Evolutionary conservation across 2,113 vertebrate species (phyloP).

Genomic region (Lophochroa leadbeateri): DNA sequence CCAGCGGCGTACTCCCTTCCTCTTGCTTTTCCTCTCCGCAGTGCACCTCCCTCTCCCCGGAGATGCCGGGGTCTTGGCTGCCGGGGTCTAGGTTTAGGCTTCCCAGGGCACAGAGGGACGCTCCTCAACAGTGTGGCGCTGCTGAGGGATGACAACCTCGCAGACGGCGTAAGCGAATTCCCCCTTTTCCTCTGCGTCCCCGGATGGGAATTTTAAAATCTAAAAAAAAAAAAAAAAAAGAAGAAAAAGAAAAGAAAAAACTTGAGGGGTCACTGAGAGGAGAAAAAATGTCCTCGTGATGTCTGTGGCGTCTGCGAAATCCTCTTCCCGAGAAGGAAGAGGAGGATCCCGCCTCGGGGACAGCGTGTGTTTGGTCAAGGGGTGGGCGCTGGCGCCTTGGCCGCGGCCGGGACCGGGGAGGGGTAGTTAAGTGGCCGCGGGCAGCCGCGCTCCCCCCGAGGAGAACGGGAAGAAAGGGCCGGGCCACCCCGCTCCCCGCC

Average conservation of each 20-base stretch:
- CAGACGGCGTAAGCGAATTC: not conserved
- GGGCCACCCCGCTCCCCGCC: not conserved
- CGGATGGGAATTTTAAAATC: not conserved
- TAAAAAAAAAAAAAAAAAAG: not conserved
- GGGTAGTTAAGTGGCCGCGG: not conserved
- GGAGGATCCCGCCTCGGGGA: not conserved
- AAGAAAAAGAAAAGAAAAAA: rapidly evolving
- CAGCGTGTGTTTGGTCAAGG: not conserved
- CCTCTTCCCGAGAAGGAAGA: conserved; percentile 12
- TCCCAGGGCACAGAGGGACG: not conserved
- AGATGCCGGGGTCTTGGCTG: not conserved
- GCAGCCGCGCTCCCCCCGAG: not conserved
- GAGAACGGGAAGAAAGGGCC: not conserved
- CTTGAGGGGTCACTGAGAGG: not conserved
- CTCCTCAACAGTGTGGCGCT: rapidly evolving
- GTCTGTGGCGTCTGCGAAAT: not conserved
- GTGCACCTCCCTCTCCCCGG: rapidly evolving
- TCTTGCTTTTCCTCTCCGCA: not conserved
- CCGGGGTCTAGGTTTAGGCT: not conserved
- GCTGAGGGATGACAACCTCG: not conserved
- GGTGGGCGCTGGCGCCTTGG: not conserved
- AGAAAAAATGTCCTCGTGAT: not conserved
- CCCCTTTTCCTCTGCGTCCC: not conserved
- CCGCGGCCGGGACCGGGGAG: not conserved
- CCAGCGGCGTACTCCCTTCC: not conserved